Evolutionary conservation across 2,113 vertebrate genomes (phyloP).

Genomic region (Eretmochelys imbricata): DNA sequence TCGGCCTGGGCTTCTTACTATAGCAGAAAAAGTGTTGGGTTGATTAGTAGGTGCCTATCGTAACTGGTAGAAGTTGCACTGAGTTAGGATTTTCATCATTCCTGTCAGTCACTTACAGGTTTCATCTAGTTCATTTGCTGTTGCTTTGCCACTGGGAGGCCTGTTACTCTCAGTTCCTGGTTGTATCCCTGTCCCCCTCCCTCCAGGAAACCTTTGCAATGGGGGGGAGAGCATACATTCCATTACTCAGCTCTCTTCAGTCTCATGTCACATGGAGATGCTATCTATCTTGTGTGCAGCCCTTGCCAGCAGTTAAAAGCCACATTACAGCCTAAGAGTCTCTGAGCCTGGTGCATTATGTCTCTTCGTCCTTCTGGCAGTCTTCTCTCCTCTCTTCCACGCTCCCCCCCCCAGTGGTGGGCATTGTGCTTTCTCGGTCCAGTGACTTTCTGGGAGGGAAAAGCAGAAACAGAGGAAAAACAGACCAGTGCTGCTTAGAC

Average conservation of each 20-base stretch:
- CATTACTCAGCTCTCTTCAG: rapidly evolving
- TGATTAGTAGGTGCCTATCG: not conserved
- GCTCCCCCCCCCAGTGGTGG: not conserved
- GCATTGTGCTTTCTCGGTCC: not conserved
- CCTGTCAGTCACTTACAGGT: rapidly evolving
- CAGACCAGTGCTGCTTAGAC: not conserved
- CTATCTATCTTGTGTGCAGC: not conserved
- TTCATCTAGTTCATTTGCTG: rapidly evolving
- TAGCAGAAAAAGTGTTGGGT: not conserved
- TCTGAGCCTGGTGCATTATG: not conserved
- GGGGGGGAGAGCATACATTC: not conserved
- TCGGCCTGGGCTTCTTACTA: not conserved
- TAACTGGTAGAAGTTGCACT: not conserved
- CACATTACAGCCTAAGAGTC: not conserved
- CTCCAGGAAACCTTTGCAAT: not conserved
- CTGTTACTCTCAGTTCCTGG: not conserved
- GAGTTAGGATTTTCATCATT: not conserved
- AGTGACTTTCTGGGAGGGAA: not conserved
- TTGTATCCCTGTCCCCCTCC: not conserved
- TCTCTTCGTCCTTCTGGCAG: not conserved
- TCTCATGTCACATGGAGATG: not conserved
- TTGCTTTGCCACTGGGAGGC: not conserved
- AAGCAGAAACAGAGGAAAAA: not conserved
- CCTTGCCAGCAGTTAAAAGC: not conserved
- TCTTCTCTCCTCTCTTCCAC: not conserved